A percentile compares a stretch with the other conserved stretches of the same genome.
Evolutionary conservation across 2,797 vertebrate genomes (phyloP).

Genomic region (Loriculus beryllinus): DNA sequence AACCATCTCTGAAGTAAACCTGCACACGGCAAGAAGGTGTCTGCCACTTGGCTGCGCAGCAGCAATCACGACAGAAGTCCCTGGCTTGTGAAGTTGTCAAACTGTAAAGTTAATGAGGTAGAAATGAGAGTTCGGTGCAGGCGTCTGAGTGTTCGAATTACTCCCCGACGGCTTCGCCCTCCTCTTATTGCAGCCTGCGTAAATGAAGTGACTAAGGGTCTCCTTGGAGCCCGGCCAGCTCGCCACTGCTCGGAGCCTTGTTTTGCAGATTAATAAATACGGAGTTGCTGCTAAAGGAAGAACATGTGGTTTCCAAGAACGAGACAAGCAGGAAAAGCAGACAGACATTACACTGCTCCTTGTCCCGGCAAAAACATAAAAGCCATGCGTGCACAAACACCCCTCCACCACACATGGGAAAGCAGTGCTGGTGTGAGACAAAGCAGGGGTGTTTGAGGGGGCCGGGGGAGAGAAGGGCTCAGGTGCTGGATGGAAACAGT

Average conservation of each 20-base stretch:
- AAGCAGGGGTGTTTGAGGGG: neutral
- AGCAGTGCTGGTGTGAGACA: neutral
- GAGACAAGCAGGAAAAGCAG: conserved; percentile 26
- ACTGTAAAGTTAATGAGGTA: conserved; percentile 73
- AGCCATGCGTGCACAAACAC: neutral
- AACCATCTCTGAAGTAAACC: fast-evolving
- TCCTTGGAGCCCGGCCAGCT: conserved; percentile 21
- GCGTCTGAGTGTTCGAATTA: conserved; percentile 22
- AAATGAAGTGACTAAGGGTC: conserved; percentile 54
- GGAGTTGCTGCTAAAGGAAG: neutral
- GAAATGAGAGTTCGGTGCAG: conserved; percentile 60
- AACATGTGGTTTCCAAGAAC: neutral
- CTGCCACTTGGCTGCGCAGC: neutral
- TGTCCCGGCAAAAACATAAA: neutral
- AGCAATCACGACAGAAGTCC: conserved; percentile 28
- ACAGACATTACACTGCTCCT: conserved; percentile 11
- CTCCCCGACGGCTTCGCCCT: conserved; percentile 32
- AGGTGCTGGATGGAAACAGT: neutral
- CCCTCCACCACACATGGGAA: neutral
- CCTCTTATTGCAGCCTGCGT: conserved; percentile 4
- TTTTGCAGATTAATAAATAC: neutral
- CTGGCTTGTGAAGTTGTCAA: conserved; percentile 67
- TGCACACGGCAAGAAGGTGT: neutral
- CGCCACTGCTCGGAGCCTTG: neutral
- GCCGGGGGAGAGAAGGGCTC: neutral